Base-by-base conservation (phyloP, 2,888 invertebrate species). In the Bibio marci region DNA sequence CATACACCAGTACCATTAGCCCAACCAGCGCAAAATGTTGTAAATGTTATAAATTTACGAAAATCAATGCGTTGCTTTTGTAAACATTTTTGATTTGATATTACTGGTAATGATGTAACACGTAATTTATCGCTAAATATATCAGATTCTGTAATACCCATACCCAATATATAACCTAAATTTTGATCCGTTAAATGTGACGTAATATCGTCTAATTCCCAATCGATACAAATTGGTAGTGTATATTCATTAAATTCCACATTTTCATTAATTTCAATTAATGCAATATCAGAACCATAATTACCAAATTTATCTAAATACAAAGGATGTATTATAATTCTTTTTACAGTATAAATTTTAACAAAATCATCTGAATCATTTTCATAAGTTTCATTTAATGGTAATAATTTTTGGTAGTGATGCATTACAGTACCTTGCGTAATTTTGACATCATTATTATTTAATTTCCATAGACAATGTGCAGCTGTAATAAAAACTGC, bases 1-100 rank as follows among this genome's bases (percentile, higher is more conserved):
- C 73, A 69, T 17, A 71, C 71, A 30, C 69, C 68, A 8, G 64
- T 49, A 48, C 59, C 62, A 41, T 73, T 71, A 34, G 62, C 62
- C 57, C 67, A 71, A 36, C 74, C 74, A 39, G 70, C 75, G 49
- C 76, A 76, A 48, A 75, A 70, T 2, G 71, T 66, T 37, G 73
- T 71, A 46, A 69, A 70, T 38, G 71, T 69, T 12, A 75, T 49
- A 37, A 71, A 64, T 41, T 61, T 62, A 13, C 54, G 50, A 50
- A 75, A 73, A 27, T 71, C 60, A 3, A 53, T 51, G 1, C 59
- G 59, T 35, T 66, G 63, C 38, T 62, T 62, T 2, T 56, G 46
- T 3, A 67, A 58, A 48, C 75, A 76, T 1, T 62, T 58, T 0
- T 61, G 52, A 34, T 67, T 64, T n/a, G 63, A 55, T 14, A 73